Conservation (phyloP, 2,797 vertebrate genomes). For the Iguana delicatissima region DNA sequence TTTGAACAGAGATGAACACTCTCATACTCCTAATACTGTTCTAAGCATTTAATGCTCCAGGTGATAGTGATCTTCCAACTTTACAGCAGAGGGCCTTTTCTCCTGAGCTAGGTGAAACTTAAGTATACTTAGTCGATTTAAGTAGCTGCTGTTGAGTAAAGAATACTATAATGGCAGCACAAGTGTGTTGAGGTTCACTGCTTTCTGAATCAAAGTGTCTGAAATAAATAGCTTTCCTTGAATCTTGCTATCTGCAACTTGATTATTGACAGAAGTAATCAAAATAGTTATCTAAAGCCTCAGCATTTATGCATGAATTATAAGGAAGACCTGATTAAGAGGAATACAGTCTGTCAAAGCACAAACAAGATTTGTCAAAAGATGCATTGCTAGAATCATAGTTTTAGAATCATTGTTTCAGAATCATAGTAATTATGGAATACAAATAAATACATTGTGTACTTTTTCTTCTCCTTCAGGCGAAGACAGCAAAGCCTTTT, state of each 20-base stretch:
- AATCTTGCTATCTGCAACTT: background rate
- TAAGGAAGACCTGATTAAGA: background rate
- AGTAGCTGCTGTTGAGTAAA: background rate
- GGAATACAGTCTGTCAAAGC: background rate
- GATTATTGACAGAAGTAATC: background rate
- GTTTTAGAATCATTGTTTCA: constrained; percentile 32
- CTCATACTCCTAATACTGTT: background rate
- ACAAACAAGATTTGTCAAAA: constrained; percentile 9
- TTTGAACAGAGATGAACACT: background rate
- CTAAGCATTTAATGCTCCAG: background rate
- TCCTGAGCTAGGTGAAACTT: background rate
- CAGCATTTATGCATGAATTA: background rate
- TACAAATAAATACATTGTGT: constrained; percentile 85
- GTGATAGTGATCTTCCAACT: background rate
- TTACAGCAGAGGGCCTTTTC: background rate
- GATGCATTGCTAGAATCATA: background rate
- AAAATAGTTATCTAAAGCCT: background rate
- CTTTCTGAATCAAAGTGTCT: background rate
- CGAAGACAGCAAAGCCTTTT: constrained; percentile 95
- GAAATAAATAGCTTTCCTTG: background rate
- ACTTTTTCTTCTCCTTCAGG: constrained; percentile 99
- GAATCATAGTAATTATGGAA: constrained; percentile 74
- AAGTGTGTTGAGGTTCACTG: background rate
- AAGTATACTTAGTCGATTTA: background rate
- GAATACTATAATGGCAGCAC: background rate